Base-by-base conservation (phyloP, 1,140 invertebrate species). In the Cydia pomonella region DNA sequence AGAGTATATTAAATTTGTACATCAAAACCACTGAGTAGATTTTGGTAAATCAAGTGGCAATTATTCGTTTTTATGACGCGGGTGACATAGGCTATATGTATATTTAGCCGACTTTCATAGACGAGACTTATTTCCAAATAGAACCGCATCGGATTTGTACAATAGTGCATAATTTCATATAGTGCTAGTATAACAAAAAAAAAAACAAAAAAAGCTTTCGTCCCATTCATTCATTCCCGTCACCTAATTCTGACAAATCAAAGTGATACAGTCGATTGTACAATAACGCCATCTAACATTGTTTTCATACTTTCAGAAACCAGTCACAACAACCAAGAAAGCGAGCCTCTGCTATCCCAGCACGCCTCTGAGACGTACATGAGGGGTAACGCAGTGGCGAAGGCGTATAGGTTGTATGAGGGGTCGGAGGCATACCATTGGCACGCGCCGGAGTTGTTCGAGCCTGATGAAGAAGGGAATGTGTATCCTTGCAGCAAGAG, bases 391-490 rank as follows among this genome's bases (percentile, higher is more conserved):
- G 81, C 80, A 0, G 84, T 88, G 0, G 18, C 76, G 0, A 90
- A 89, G 41, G 75, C 80, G 3, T 87, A 89, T 72, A 76, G 77
- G 13, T n/a, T 29, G 1, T 92, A 90, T 71, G 66, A 71, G 3
- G 71, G 79, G n/a, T 84, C 84, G 0, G 79, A 84, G 38, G 50
- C 78, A 7, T 92, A 86, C 75, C 79, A 85, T 38, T 93, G 91
- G 91, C 91, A 92, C 33, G 91, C 92, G 0, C 92, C 92, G 0
- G 92, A 93, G 74, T 73, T 93, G 66, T 93, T 90, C 71, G 81
- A 81, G n/a, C 83, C 86, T 0, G 84, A 92, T 21, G 86, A 85
- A 0, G 77, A 82, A 0, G 91, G 86, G 1, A 69, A 84, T 12
- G 90, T 93, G n/a, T 80, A 85, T 50, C 84, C 87, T 0, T 90